A percentile compares a stretch with the other conserved stretches of the same genome.
These are phyloP conservation scores for Ischnura elegans DNA, from an alignment of 2,888 invertebrate species.

Conservation along the genomic window DNA sequence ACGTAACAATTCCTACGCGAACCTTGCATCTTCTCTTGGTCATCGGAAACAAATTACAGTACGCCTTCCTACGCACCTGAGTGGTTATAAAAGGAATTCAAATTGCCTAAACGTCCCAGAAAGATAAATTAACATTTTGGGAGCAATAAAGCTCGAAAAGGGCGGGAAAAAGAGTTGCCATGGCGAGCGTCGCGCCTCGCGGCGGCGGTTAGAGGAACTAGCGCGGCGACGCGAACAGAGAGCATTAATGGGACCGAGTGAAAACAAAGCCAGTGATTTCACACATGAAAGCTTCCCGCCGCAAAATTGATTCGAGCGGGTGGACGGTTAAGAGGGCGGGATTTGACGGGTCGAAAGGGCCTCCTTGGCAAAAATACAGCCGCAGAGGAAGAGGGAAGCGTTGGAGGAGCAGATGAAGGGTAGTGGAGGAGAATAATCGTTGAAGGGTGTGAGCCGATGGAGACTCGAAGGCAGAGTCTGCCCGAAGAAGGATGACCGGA, in stretches of 20 bases:
- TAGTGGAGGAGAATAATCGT: background rate
- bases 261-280: constrained; percentile 17
- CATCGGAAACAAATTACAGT: too few species aligned
- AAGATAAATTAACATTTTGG: too few species aligned
- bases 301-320: background rate
- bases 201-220: background rate
- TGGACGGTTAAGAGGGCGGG: background rate
- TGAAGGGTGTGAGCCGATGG: background rate
- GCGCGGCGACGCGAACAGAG: background rate
- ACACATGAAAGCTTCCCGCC: constrained; percentile 3
- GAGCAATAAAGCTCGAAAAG: too few species aligned
- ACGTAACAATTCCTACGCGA: too few species aligned
- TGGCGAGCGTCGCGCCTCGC: too few species aligned
- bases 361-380: background rate
- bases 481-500: background rate
- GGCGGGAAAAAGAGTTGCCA: too few species aligned
- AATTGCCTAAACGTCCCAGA: too few species aligned
- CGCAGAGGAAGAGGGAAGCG: background rate
- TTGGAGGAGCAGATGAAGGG: background rate
- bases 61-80: too few species aligned
- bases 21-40: too few species aligned
- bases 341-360: background rate
- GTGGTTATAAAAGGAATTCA: too few species aligned
- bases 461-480: background rate
- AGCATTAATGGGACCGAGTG: background rate